Conservation (phyloP, 2,113 vertebrate genomes). For the Talpa occidentalis region DNA sequence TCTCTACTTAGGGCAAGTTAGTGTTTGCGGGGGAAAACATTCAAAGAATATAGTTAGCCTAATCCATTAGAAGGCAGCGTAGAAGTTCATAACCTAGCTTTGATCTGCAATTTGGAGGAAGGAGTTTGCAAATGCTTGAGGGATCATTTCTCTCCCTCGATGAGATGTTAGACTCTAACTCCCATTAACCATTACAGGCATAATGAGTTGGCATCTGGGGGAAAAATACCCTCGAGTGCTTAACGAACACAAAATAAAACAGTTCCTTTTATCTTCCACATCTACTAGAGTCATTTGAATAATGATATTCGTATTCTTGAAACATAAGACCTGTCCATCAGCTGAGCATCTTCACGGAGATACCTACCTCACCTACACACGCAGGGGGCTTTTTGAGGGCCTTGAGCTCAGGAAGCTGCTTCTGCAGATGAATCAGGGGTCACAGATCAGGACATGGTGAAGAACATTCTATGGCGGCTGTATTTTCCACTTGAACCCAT, state of each 20-base stretch:
- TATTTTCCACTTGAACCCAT: neutral
- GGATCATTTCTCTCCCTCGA: constrained; percentile 60
- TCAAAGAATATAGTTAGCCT: constrained; percentile 46
- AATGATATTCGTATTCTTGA: constrained; percentile 71
- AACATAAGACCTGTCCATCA: constrained; percentile 30
- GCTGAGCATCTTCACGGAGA: constrained; percentile 43
- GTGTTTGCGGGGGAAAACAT: constrained; percentile 34
- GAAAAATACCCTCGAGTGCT: constrained; percentile 65
- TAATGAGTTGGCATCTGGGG: constrained; percentile 56
- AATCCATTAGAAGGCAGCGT: constrained; percentile 40
- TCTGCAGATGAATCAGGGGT: neutral
- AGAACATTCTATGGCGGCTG: neutral
- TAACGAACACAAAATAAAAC: constrained; percentile 78
- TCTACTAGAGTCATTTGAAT: constrained; percentile 72
- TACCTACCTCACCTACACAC: constrained; percentile 29
- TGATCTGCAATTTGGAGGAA: constrained; percentile 69
- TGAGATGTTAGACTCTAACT: constrained; percentile 63
- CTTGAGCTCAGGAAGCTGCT: neutral
- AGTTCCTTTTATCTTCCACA: constrained; percentile 79
- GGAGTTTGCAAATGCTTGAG: constrained; percentile 59
- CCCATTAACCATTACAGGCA: constrained; percentile 66
- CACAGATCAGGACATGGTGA: neutral
- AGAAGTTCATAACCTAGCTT: constrained; percentile 64
- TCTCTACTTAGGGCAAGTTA: constrained; percentile 9
- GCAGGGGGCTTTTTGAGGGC: accelerated